Percentiles rank a stretch among this genome's conserved stretches.
Conservation (phyloP, 2,888 invertebrate species). For the Craniophora ligustri region DNA sequence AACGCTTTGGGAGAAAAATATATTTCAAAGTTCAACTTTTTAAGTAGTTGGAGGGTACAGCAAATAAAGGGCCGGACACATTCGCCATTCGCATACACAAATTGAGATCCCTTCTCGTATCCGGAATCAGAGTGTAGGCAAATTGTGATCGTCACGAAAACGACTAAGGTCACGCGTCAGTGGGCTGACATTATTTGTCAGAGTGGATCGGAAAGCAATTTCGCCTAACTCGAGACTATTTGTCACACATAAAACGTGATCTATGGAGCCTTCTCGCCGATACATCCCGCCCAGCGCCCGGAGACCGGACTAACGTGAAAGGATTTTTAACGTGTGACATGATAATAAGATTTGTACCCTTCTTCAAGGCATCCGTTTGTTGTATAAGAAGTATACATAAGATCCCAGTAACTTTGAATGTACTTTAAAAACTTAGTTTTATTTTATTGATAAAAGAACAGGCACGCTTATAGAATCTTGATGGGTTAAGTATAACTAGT, state of each 20-base stretch:
- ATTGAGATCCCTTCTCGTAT: slow-evolving; percentile 66
- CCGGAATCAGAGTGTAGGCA: slow-evolving; percentile 71
- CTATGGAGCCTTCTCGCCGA: slow-evolving; percentile 73
- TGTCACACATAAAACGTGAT: slow-evolving; percentile 87
- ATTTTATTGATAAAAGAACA: too few relatives aligned
- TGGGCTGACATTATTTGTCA: slow-evolving; percentile 85
- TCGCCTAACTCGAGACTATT: slow-evolving; percentile 85
- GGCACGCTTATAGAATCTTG: too few relatives aligned
- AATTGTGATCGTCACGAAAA: slow-evolving; percentile 81
- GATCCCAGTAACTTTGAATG: slow-evolving; percentile 2
- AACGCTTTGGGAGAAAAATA: slow-evolving; percentile 55
- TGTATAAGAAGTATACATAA: slow-evolving; percentile 24
- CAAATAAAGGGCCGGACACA: slow-evolving; percentile 71
- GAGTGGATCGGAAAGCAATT: slow-evolving; percentile 87
- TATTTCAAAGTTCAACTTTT: slow-evolving; percentile 61
- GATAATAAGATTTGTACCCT: slow-evolving; percentile 53
- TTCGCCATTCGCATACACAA: slow-evolving; percentile 70
- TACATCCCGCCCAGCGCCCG: slow-evolving; percentile 62
- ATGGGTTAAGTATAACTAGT: not conserved
- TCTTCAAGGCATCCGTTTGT: slow-evolving; percentile 24
- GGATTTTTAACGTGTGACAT: slow-evolving; percentile 59
- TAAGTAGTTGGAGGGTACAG: slow-evolving; percentile 65
- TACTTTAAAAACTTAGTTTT: slow-evolving; percentile 2
- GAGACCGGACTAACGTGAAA: slow-evolving; percentile 55
- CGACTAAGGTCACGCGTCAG: slow-evolving; percentile 81